Evolutionary conservation across 2,888 invertebrate genomes (phyloP).

Genomic region (Acleris literana): DNA sequence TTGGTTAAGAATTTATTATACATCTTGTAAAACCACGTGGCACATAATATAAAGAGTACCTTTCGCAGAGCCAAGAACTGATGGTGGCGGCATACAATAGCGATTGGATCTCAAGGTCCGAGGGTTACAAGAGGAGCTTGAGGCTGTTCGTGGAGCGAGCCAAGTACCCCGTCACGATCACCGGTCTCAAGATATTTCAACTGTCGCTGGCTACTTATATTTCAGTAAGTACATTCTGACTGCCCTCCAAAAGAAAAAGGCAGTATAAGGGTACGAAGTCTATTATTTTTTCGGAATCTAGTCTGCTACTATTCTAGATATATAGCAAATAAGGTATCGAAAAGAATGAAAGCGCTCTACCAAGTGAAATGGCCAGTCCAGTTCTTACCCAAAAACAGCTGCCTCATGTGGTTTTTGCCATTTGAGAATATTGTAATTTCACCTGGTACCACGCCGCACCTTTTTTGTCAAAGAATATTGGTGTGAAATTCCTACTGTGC

Average conservation of each 20-base stretch:
- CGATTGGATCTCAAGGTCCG: conserved; percentile 62
- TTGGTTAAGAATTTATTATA: background rate
- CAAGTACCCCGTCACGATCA: conserved; percentile 54
- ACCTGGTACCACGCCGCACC: no score
- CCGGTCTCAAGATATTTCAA: conserved; percentile 61
- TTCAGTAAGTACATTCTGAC: conserved; percentile 47
- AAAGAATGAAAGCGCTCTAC: no score
- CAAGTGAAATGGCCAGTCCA: no score
- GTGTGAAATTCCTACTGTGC: no score
- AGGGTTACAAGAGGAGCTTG: conserved; percentile 57
- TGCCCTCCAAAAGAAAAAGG: background rate
- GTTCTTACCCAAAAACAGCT: no score
- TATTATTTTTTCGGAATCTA: no score
- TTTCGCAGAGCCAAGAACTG: conserved; percentile 56
- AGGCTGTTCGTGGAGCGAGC: conserved; percentile 58
- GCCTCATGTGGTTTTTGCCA: no score
- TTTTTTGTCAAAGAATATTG: no score
- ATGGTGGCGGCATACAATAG: conserved; percentile 59
- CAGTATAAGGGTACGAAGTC: background rate
- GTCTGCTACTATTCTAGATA: no score
- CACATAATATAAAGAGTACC: no score
- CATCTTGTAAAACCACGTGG: background rate
- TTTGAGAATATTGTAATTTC: no score
- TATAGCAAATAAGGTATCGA: no score
- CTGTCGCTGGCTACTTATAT: conserved; percentile 61